These are phyloP conservation scores for Euwallacea fornicatus DNA, from an alignment of 1,140 invertebrate genomes.

Conservation along the genomic window DNA sequence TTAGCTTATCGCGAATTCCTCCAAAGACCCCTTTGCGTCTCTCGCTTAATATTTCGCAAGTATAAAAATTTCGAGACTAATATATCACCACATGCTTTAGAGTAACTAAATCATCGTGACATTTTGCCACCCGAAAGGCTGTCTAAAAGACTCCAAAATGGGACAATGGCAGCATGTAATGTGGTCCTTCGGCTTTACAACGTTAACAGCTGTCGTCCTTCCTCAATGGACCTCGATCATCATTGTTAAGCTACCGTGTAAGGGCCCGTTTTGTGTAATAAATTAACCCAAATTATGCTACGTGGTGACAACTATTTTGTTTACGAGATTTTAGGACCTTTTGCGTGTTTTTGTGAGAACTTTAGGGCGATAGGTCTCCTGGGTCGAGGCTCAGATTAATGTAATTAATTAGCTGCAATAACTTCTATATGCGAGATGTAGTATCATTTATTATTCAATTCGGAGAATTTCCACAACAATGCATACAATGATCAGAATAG, in stretches of 20 bases:
- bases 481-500: too few species aligned
- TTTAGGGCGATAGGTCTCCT: constrained; percentile 14
- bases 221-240: constrained; percentile 36
- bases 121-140: constrained; percentile 23
- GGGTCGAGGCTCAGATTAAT: neutral
- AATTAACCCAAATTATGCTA: constrained; percentile 35
- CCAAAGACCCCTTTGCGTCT: neutral
- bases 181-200: constrained; percentile 30
- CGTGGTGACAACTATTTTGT: constrained; percentile 33
- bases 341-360: constrained; percentile 27
- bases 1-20: neutral
- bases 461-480: too few species aligned
- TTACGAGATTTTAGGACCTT: constrained; percentile 18
- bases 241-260: constrained; percentile 35
- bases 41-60: neutral
- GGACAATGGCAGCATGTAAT: constrained; percentile 34
- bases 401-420: constrained; percentile 5
- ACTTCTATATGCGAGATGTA: too few species aligned
- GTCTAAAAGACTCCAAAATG: constrained; percentile 23
- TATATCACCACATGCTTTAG: constrained; percentile 21
- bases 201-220: constrained; percentile 34
- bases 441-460: too few species aligned
- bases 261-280: constrained; percentile 31
- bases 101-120: constrained; percentile 31
- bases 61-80: constrained; percentile 12